Percentiles rank a stretch among this genome's conserved stretches.
These are phyloP conservation scores for Drosophila willistoni DNA, from an alignment of 1,140 invertebrate species.

Conservation along the genomic window DNA sequence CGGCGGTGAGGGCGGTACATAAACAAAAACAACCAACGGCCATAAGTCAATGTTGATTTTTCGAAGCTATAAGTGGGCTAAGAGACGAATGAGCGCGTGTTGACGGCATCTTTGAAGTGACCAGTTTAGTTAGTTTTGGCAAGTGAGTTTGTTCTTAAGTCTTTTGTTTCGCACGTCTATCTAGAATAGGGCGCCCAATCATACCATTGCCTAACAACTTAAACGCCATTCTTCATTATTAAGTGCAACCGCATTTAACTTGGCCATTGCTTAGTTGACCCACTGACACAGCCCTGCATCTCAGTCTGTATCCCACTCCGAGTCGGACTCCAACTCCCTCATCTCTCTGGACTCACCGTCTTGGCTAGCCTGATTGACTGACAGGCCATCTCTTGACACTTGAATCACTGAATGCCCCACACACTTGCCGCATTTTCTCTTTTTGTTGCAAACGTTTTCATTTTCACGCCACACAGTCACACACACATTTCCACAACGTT, in stretches of 20 bases:
- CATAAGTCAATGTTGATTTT: constrained; percentile 79
- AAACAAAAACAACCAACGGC: constrained; percentile 54
- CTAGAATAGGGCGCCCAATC: not conserved
- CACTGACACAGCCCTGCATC: constrained; percentile 46
- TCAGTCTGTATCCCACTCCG: constrained; percentile 12
- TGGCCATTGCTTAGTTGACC: constrained; percentile 52
- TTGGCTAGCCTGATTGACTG: constrained; percentile 28
- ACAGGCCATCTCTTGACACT: constrained; percentile 63
- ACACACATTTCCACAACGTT: not conserved
- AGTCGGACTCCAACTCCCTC: constrained; percentile 30
- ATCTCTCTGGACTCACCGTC: constrained; percentile 9
- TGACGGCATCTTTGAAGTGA: constrained; percentile 49
- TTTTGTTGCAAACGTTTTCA: constrained; percentile 64
- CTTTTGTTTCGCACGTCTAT: constrained; percentile 52
- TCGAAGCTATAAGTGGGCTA: constrained; percentile 74
- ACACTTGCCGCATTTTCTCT: constrained; percentile 66
- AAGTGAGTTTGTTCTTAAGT: constrained; percentile 65
- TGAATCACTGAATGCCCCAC: constrained; percentile 46
- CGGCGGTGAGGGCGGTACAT: constrained; percentile 2
- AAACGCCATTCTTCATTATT: not conserved
- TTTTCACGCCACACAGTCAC: constrained; percentile 60
- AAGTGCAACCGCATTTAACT: constrained; percentile 14
- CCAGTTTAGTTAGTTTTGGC: constrained; percentile 63
- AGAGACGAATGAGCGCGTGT: constrained; percentile 34
- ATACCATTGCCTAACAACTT: not conserved